These are phyloP conservation scores for Amphimallon solstitiale DNA, from an alignment of 2,888 invertebrate genomes.

Conservation along the genomic window DNA sequence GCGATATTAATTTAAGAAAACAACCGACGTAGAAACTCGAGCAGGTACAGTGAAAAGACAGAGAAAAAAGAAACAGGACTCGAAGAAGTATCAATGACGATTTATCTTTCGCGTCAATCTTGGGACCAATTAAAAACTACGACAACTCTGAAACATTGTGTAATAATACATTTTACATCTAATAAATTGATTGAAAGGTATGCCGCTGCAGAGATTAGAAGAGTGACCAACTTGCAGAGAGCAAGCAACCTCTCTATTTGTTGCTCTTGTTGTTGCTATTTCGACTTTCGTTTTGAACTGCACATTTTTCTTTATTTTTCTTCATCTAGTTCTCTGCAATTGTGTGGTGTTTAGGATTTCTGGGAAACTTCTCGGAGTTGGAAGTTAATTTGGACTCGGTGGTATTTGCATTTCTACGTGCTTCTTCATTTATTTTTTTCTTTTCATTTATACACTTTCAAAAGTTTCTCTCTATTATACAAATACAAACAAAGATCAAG, in stretches of 20 bases:
- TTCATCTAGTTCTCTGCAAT: no score
- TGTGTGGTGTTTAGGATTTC: conserved; percentile 7
- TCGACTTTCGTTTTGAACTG: conserved; percentile 12
- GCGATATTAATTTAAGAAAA: conserved; percentile 41
- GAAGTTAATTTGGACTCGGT: conserved; percentile 2
- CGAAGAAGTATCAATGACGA: conserved; percentile 53
- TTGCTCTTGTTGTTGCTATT: conserved; percentile 4
- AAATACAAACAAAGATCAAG: conserved; percentile 10
- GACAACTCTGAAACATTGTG: conserved; percentile 59
- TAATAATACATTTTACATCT: conserved; percentile 57
- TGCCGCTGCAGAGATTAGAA: conserved; percentile 38
- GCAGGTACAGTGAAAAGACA: conserved; percentile 44
- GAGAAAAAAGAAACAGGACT: no score
- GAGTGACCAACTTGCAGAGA: conserved; percentile 16
- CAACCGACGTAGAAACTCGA: conserved; percentile 39
- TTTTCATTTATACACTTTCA: conserved; percentile 17
- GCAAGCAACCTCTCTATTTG: not conserved
- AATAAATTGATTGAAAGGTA: conserved; percentile 45
- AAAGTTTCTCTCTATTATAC: conserved; percentile 25
- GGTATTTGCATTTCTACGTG: conserved; percentile 22
- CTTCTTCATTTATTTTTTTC: conserved; percentile 5
- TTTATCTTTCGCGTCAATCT: conserved; percentile 57
- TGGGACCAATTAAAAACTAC: conserved; percentile 57
- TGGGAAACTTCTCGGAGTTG: conserved; percentile 19
- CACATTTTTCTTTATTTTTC: conserved; percentile 7